These are phyloP conservation scores for Cotesia typhae DNA, from an alignment of 1,140 invertebrate genomes.

Conservation along the genomic window DNA sequence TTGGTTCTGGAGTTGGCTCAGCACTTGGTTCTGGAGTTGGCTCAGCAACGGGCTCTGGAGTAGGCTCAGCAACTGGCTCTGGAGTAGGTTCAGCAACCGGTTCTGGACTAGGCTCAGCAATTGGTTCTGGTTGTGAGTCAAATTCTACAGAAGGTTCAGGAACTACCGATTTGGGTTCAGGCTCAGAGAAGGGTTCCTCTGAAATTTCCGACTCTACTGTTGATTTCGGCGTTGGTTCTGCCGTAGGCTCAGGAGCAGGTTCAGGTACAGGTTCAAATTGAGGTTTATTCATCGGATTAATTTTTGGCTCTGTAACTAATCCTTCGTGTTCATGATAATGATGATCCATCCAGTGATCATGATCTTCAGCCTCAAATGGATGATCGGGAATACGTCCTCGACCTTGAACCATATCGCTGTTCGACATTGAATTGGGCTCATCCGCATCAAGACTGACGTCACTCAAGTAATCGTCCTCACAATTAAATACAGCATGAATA, in stretches of 20 bases:
- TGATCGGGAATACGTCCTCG: slow-evolving; percentile 62
- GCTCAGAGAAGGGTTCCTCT: slow-evolving; percentile 37
- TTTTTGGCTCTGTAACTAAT: slow-evolving; percentile 17
- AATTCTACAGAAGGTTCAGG: not conserved
- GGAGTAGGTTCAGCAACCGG: not conserved
- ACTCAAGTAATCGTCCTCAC: slow-evolving; percentile 61
- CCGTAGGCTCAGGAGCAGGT: slow-evolving; percentile 45
- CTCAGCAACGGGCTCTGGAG: slow-evolving; percentile 41
- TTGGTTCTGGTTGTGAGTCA: not conserved
- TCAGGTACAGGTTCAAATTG: slow-evolving; percentile 50
- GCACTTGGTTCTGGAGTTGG: slow-evolving; percentile 30
- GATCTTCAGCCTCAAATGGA: slow-evolving; percentile 55
- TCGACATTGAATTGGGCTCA: slow-evolving; percentile 39
- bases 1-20: not conserved
- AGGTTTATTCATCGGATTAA: slow-evolving; percentile 47
- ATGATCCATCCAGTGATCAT: slow-evolving; percentile 44
- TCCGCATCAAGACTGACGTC: slow-evolving; percentile 49
- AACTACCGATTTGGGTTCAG: slow-evolving; percentile 42
- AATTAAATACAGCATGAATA: slow-evolving; percentile 69
- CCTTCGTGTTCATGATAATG: slow-evolving; percentile 21
- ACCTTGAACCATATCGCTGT: slow-evolving; percentile 50
- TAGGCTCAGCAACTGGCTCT: not conserved
- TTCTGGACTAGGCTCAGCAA: slow-evolving; percentile 42
- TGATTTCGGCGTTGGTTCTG: slow-evolving; percentile 37
- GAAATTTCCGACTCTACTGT: not conserved